Percentiles rank a stretch among this genome's conserved stretches.
These are phyloP conservation scores for Oostethus manadensis DNA, from an alignment of 2,113 vertebrate genomes.

Conservation along the genomic window DNA sequence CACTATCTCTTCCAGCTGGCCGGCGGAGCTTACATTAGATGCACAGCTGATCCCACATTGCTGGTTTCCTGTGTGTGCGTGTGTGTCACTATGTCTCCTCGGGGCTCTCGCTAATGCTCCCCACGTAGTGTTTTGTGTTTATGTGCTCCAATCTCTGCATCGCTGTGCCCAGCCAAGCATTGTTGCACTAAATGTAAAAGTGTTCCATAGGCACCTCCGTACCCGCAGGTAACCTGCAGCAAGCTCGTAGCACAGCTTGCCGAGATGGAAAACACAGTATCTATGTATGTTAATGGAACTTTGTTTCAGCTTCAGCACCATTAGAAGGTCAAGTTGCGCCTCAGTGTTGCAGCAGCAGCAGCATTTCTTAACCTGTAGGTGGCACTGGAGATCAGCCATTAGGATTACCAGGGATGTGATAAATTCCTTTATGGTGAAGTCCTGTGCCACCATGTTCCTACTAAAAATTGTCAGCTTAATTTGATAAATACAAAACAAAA, in stretches of 20 bases:
- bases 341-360: constrained; percentile 33
- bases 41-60: constrained; percentile 50
- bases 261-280: constrained; percentile 1
- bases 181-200: constrained; percentile 60
- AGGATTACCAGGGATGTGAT: background rate
- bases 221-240: constrained; percentile 18
- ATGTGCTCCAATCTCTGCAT: constrained; percentile 48
- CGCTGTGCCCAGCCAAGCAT: constrained; percentile 52
- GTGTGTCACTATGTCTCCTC: constrained; percentile 38
- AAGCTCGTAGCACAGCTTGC: background rate
- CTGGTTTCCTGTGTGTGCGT: constrained; percentile 13
- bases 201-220: constrained; percentile 43
- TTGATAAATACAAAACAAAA: too few relatives aligned
- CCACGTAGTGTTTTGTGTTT: constrained; percentile 52
- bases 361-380: constrained; percentile 58
- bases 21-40: constrained; percentile 57
- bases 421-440: too few relatives aligned
- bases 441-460: too few relatives aligned
- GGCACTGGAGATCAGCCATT: constrained; percentile 67
- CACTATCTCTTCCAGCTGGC: constrained; percentile 58
- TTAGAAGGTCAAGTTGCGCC: constrained; percentile 31
- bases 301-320: constrained; percentile 5
- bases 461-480: too few relatives aligned
- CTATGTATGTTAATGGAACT: constrained; percentile 1
- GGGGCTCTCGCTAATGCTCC: constrained; percentile 51